These are phyloP conservation scores for Poeciliopsis paucimaculata DNA, from an alignment of 2,797 vertebrate genomes.

Conservation along the genomic window DNA sequence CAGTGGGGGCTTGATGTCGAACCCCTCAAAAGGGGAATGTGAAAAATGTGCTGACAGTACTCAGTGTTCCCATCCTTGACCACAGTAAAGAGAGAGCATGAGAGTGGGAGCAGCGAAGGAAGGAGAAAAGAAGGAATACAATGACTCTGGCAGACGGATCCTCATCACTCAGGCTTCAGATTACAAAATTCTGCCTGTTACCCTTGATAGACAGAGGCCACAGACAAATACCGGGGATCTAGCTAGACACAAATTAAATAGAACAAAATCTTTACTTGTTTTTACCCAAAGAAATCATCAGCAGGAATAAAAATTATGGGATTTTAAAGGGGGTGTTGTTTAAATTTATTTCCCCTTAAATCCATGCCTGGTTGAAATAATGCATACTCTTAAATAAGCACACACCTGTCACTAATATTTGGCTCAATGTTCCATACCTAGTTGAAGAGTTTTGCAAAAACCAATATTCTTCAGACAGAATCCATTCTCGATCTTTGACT, in stretches of 20 bases:
- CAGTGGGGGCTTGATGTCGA: slow-evolving; percentile 57
- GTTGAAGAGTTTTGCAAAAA: neutral
- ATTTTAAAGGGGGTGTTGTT: neutral
- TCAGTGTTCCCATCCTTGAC: slow-evolving; percentile 70
- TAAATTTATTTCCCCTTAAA: neutral
- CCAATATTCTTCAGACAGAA: neutral
- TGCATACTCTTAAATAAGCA: neutral
- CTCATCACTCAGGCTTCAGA: slow-evolving; percentile 51
- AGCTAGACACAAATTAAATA: neutral
- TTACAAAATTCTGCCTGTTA: slow-evolving; percentile 29
- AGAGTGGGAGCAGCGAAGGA: slow-evolving; percentile 24
- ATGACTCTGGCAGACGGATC: slow-evolving; percentile 40
- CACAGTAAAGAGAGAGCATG: slow-evolving; percentile 36
- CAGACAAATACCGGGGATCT: neutral
- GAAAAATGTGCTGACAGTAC: slow-evolving; percentile 80
- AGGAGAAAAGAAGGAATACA: slow-evolving; percentile 28
- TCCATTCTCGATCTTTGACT: neutral
- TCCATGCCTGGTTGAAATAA: neutral
- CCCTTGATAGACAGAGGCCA: neutral
- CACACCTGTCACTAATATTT: neutral
- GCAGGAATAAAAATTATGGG: neutral
- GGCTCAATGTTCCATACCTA: neutral
- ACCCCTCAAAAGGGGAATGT: slow-evolving; percentile 77
- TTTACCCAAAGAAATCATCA: neutral
- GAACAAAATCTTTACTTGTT: neutral